Evolutionary conservation across 2,113 vertebrate species (phyloP).

Genomic region (Dinomys branickii): DNA sequence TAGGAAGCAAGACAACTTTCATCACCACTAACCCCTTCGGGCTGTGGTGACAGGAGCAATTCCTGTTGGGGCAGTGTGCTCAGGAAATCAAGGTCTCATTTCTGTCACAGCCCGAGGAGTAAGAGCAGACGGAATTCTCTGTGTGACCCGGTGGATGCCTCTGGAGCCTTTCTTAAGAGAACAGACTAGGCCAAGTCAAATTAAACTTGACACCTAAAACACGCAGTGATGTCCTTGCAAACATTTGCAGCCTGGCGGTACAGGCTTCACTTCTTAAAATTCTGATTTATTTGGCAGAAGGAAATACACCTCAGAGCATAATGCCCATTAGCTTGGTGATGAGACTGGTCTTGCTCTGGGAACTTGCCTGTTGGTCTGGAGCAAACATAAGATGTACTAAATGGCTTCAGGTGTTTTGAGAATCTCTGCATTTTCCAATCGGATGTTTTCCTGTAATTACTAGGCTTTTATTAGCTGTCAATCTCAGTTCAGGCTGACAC

Average conservation of each 20-base stretch:
- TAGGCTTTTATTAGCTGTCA: slow-evolving; percentile 82
- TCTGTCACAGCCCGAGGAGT: slow-evolving; percentile 59
- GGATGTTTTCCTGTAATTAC: slow-evolving; percentile 78
- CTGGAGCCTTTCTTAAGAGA: slow-evolving; percentile 68
- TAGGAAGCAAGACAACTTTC: slow-evolving; percentile 19
- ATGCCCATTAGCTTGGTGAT: slow-evolving; percentile 70
- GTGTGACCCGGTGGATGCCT: slow-evolving; percentile 44
- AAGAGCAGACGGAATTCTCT: slow-evolving; percentile 51
- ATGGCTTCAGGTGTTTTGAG: slow-evolving; percentile 66
- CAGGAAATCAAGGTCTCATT: slow-evolving; percentile 57
- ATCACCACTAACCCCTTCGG: slow-evolving; percentile 7
- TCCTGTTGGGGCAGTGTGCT: background rate
- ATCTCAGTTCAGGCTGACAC: slow-evolving; percentile 73
- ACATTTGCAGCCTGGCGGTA: slow-evolving; percentile 56
- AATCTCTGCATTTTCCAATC: slow-evolving; percentile 75
- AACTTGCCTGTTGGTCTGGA: slow-evolving; percentile 73
- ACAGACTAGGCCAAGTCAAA: slow-evolving; percentile 69
- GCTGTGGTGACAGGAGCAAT: background rate
- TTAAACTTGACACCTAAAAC: slow-evolving; percentile 72
- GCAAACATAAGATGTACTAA: slow-evolving; percentile 75
- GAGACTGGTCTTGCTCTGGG: slow-evolving; percentile 65
- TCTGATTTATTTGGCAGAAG: slow-evolving; percentile 75
- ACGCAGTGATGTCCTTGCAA: slow-evolving; percentile 67
- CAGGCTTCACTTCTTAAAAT: slow-evolving; percentile 72
- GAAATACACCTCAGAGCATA: slow-evolving; percentile 49